Evolutionary conservation across 2,888 invertebrate genomes (phyloP).

Genomic region (Drosophila lacicola): DNA sequence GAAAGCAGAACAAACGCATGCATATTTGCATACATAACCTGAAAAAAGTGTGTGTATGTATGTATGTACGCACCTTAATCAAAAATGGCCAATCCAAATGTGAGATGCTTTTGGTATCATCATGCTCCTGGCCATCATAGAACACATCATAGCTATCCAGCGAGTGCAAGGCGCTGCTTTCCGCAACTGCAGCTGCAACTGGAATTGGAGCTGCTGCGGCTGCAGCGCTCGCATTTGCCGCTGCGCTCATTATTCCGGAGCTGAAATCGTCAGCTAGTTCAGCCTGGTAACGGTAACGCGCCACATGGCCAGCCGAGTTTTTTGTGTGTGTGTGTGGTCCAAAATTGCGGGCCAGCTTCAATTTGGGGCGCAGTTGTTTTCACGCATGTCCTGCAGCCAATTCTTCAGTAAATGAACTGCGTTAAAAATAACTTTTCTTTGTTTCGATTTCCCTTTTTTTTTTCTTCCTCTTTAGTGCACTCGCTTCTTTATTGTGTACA

Average conservation of each 20-base stretch:
- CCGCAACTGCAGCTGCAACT: not conserved
- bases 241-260: constrained; percentile 16
- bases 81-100: constrained; percentile 84
- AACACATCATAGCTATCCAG: constrained; percentile 72
- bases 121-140: constrained; percentile 70
- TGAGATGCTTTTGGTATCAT: constrained; percentile 67
- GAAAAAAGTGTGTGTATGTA: not conserved
- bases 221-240: constrained; percentile 25
- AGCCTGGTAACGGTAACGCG: constrained; percentile 1
- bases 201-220: not conserved
- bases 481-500: constrained; percentile 53
- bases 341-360: not conserved
- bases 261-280: not conserved
- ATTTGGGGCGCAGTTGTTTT: constrained; percentile 18
- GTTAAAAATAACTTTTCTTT: constrained; percentile 6
- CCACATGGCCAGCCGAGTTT: constrained; percentile 27
- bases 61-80: constrained; percentile 79
- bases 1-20: constrained; percentile 4
- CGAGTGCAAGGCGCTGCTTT: constrained; percentile 57
- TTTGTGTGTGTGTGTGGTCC: too few species aligned
- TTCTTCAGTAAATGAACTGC: not conserved
- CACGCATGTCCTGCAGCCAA: constrained; percentile 6
- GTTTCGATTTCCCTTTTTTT: not conserved
- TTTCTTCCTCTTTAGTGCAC: constrained; percentile 11
- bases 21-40: constrained; percentile 28